Evolutionary conservation across 2,888 invertebrate species (phyloP), one percentile per base, ranked within the genome.

Genomic region (Calameuta idolon): DNA sequence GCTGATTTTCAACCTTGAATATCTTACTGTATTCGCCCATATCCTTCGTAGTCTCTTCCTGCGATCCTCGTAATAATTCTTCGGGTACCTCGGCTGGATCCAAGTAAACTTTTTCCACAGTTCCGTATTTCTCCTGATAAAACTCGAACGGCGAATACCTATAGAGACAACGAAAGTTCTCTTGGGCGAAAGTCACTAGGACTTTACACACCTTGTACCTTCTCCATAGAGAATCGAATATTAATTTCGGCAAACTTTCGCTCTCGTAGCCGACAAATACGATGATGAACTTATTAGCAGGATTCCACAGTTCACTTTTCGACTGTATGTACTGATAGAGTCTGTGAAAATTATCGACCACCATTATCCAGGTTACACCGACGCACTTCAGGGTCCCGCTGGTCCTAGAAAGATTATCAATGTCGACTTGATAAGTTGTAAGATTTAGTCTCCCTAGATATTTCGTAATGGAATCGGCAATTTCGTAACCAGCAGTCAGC

Each of bases 321-420:
- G 80, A 74, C 11, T 75, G 40, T 9, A 86, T 34, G 4, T 79
- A 79, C n/a, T 35, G 30, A 4, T 79, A n/a, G 0, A 88, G 74
- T 5, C 12, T 69, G 15, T 77, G n/a, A 0, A 75, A 12, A 37
- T 82, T 77, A 1, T 79, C 79, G 12, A 85, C 37, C 30, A 83
- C 12, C 11, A 87, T 75, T 12, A 85, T 80, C 87, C 87, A 87
- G 0, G 87, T 87, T 31, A 85, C 23, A 23, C 23, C 55, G 9
- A 23, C 23, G 0, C 23, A 55, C 1, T 55, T 55, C 23, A 0
- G 2, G 2, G 9, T 35, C 3, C 31, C 34, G 1, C 30, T 15
- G 4, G 69, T 69, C 9, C 11, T 1, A 0, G 79, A 68, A 11
- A 81, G 74, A 12, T 83, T 68, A 1, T 73, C 75, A 1, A 80